These are phyloP conservation scores for Chloropsis hardwickii DNA, from an alignment of 2,113 vertebrate species.

Conservation along the genomic window DNA sequence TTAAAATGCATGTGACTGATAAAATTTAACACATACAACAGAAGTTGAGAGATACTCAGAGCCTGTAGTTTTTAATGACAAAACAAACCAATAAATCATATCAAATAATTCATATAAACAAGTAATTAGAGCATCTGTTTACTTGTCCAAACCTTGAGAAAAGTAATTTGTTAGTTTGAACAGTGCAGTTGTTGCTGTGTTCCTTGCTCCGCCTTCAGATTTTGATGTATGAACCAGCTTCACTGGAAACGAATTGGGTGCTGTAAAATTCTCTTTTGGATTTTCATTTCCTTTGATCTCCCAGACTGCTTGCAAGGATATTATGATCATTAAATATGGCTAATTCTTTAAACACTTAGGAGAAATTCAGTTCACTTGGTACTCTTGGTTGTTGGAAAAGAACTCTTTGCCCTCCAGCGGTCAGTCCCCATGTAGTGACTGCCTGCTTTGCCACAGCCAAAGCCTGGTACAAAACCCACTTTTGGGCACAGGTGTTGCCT, in stretches of 20 bases:
- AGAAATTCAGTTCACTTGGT: not conserved
- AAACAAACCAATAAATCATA: conserved; percentile 50
- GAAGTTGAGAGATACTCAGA: not conserved
- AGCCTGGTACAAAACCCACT: not conserved
- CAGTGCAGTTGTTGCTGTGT: not conserved
- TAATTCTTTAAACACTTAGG: not conserved
- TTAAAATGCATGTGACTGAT: conserved; percentile 9
- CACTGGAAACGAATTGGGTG: not conserved
- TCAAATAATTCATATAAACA: conserved; percentile 8
- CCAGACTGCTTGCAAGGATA: not conserved
- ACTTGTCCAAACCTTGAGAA: conserved; percentile 8
- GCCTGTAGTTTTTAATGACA: not conserved
- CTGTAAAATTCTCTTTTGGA: not conserved
- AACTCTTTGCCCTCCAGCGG: not conserved
- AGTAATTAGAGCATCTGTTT: conserved; percentile 12
- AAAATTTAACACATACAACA: not conserved
- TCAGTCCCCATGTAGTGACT: not conserved
- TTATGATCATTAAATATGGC: not conserved
- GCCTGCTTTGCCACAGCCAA: not conserved
- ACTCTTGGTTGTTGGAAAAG: not conserved
- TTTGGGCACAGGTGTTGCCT: not conserved
- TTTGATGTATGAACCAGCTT: not conserved
- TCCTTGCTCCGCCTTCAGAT: conserved; percentile 19
- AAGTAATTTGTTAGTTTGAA: conserved; percentile 4
- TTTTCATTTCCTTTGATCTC: conserved; percentile 5